Base-by-base conservation (phyloP, 2,113 vertebrate genomes). In the Ptilorrhoa leucosticta region DNA sequence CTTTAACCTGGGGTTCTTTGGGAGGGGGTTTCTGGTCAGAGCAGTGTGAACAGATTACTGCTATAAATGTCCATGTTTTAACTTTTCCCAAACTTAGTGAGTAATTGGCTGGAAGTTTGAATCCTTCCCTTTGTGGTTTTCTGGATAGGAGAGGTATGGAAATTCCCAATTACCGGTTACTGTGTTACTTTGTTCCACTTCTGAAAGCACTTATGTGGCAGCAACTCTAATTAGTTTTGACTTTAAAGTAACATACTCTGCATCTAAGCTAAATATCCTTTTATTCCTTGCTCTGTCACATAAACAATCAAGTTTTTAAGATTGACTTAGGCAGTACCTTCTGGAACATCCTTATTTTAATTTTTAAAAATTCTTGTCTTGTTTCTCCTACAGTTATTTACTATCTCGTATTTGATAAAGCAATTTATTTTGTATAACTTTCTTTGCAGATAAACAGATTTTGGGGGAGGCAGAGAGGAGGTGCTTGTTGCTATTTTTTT, bases 171-270 rank as follows among this genome's bases (percentile, higher is more conserved):
- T 96, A 82, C 81, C 9, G 5, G 90, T 73, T 37, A 17, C 82
- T 94, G 56, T n/a, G 56, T 71, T 81, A 24, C 56, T 89, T 94
- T 77, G 79, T 94, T 92, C 77, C 47, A 63, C 72, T 95, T 90
- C 91, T 95, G 93, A 94, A 83, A 93, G 86, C 68, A 37, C 54
- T 94, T 92, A 42, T 1, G 54, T 87, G 80, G 64, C 89, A 92
- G 80, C 76, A 70, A 64, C 86, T 81, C 51, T 94, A 70, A 93
- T 89, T 94, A 78, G 33, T 54, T 80, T 22, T 73, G 83, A 92
- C 93, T 93, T 83, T 94, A 89, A 90, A 93, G 63, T 64, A 90
- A 70, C 60, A 11, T 57, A 61, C 63, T 92, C 87, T 79, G 44
- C 56, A 42, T 94, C 54, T 93, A 81, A 83, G 61, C 44, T 93